Percentiles rank a stretch among this genome's conserved stretches.
Evolutionary conservation across 2,888 invertebrate genomes (phyloP).

Genomic region (Thera obeliscata): DNA sequence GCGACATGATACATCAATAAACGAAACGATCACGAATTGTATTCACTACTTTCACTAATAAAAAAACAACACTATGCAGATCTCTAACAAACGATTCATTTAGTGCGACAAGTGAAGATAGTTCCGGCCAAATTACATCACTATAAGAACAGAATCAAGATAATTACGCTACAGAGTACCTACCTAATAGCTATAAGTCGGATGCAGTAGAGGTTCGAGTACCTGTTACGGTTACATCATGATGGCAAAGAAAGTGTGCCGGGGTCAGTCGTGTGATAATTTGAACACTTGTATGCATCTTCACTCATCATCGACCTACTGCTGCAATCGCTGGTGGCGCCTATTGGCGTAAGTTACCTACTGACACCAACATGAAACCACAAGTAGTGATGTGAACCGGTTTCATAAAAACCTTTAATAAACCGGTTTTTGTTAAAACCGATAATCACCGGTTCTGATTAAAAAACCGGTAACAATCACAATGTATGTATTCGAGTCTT

Average conservation of each 20-base stretch:
- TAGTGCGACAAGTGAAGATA: neutral
- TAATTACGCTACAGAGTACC: conserved; percentile 9
- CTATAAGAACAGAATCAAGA: conserved; percentile 17
- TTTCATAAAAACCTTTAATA: too few species aligned
- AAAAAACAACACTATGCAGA: neutral
- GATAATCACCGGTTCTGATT: too few species aligned
- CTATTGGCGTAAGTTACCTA: conserved; percentile 17
- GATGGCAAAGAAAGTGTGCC: conserved; percentile 52
- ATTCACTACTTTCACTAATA: neutral
- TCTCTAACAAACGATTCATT: neutral
- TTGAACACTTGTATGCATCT: conserved; percentile 47
- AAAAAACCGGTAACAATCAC: too few species aligned
- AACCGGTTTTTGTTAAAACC: too few species aligned
- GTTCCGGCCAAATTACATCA: conserved; percentile 15
- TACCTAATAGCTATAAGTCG: neutral
- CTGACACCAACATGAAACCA: neutral
- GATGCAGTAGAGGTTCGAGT: conserved; percentile 20
- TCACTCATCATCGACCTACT: conserved; percentile 13
- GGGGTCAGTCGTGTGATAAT: conserved; percentile 53
- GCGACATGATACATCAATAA: too few species aligned
- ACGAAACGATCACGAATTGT: neutral
- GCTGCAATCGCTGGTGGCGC: conserved; percentile 9
- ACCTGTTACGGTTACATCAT: conserved; percentile 39
- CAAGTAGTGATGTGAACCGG: neutral
- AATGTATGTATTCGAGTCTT: too few species aligned